Evolutionary conservation across 2,113 vertebrate genomes (phyloP).

Genomic region (Poeciliopsis prolifica): DNA sequence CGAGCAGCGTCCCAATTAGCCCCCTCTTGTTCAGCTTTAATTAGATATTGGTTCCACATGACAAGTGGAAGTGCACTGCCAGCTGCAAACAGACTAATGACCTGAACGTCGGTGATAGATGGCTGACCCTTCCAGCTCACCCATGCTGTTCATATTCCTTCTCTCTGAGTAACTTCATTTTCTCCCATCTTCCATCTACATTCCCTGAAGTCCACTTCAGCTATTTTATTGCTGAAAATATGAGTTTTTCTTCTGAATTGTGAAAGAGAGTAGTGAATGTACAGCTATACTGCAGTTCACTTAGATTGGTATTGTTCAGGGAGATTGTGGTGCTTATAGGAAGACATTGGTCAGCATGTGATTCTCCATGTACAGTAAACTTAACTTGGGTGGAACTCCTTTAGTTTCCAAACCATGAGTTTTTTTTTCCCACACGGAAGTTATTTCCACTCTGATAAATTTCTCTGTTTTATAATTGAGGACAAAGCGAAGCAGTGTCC

Average conservation of each 20-base stretch:
- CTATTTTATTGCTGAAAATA: background rate
- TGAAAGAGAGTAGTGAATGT: background rate
- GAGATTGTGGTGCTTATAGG: too few relatives aligned
- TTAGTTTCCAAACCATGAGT: too few relatives aligned
- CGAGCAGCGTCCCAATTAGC: slow-evolving; percentile 60
- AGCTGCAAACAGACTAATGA: slow-evolving; percentile 52
- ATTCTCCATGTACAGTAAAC: too few relatives aligned
- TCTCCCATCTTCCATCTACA: slow-evolving; percentile 2
- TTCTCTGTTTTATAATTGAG: background rate
- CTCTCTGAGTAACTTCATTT: background rate
- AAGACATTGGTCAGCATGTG: too few relatives aligned
- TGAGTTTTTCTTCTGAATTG: background rate
- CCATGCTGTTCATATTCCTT: slow-evolving; percentile 24
- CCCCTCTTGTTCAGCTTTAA: slow-evolving; percentile 58
- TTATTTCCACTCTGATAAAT: background rate
- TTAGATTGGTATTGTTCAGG: background rate
- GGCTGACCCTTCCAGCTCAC: slow-evolving; percentile 23
- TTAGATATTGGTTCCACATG: slow-evolving; percentile 72
- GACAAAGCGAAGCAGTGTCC: background rate
- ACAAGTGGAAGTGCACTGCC: slow-evolving; percentile 41
- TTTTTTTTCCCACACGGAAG: too few relatives aligned
- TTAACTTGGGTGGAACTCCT: too few relatives aligned
- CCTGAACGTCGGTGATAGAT: slow-evolving; percentile 29
- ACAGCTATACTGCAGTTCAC: background rate
- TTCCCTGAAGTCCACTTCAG: background rate